Percentiles rank a stretch among this genome's conserved stretches.
These are phyloP conservation scores for Arvicola amphibius DNA, from an alignment of 2,797 vertebrate species.

Conservation along the genomic window DNA sequence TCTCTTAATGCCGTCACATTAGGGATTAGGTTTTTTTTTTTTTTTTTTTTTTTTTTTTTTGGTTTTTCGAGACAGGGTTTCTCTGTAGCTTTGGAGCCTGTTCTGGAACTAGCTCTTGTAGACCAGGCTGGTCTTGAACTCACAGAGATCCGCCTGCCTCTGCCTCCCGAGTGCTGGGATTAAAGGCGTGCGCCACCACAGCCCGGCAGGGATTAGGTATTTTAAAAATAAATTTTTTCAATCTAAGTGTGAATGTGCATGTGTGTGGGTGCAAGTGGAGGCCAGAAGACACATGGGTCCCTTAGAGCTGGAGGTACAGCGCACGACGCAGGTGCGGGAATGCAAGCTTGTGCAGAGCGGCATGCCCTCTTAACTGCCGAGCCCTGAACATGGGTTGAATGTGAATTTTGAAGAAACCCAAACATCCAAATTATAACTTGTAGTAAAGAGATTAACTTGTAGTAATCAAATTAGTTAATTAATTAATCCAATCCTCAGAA, in stretches of 20 bases:
- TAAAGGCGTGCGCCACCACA: too few species aligned
- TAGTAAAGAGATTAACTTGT: background rate
- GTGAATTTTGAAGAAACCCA: background rate
- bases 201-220: background rate
- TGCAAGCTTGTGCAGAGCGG: background rate
- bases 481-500: background rate
- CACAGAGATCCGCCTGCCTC: too few species aligned
- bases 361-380: background rate
- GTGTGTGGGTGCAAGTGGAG: background rate
- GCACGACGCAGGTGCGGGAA: background rate
- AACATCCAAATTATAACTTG: background rate
- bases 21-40: background rate
- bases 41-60: too few species aligned
- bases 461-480: background rate
- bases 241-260: background rate
- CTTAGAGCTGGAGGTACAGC: background rate
- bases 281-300: background rate
- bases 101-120: too few species aligned
- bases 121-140: too few species aligned
- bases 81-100: too few species aligned
- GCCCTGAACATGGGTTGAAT: background rate
- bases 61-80: too few species aligned
- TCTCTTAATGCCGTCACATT: background rate
- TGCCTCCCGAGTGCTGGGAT: too few species aligned
- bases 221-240: background rate